These are phyloP conservation scores for Mesopsocus fuscifrons DNA, from an alignment of 2,888 invertebrate species.

Conservation along the genomic window DNA sequence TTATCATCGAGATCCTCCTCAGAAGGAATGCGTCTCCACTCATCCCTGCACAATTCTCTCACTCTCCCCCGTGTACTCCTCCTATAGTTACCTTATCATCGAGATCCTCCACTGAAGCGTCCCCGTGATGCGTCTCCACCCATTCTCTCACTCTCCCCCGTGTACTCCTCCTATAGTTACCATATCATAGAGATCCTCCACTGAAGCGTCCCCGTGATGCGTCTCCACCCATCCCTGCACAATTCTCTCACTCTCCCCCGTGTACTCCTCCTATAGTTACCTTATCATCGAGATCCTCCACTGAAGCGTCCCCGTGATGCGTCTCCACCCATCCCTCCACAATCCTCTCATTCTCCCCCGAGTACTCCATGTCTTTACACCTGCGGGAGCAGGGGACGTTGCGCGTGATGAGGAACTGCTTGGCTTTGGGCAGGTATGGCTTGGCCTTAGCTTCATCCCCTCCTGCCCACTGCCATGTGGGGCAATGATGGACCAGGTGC, in stretches of 20 bases:
- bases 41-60: slow-evolving; percentile 92
- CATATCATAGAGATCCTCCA: slow-evolving; percentile 48
- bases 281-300: slow-evolving; percentile 48
- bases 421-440: slow-evolving; percentile 79
- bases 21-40: slow-evolving; percentile 80
- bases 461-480: slow-evolving; percentile 96
- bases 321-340: slow-evolving; percentile 99
- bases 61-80: slow-evolving; percentile 75
- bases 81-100: slow-evolving; percentile 59
- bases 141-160: too few species aligned
- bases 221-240: slow-evolving; percentile 99
- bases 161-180: too few species aligned
- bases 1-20: slow-evolving; percentile 53
- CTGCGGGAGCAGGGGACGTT: slow-evolving; percentile 94
- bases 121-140: slow-evolving; percentile 95
- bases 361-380: slow-evolving; percentile 91
- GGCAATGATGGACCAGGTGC: slow-evolving; percentile 96
- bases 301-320: slow-evolving; percentile 60
- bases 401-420: slow-evolving; percentile 91
- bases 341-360: slow-evolving; percentile 75
- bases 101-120: slow-evolving; percentile 33
- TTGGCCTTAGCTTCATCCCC: slow-evolving; percentile 83
- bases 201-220: slow-evolving; percentile 60
- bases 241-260: slow-evolving; percentile 75
- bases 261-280: slow-evolving; percentile 67